A percentile compares a stretch with the other conserved stretches of the same genome.
Evolutionary conservation across 2,797 vertebrate species (phyloP).

Genomic region (Lycodopsis pacificus): DNA sequence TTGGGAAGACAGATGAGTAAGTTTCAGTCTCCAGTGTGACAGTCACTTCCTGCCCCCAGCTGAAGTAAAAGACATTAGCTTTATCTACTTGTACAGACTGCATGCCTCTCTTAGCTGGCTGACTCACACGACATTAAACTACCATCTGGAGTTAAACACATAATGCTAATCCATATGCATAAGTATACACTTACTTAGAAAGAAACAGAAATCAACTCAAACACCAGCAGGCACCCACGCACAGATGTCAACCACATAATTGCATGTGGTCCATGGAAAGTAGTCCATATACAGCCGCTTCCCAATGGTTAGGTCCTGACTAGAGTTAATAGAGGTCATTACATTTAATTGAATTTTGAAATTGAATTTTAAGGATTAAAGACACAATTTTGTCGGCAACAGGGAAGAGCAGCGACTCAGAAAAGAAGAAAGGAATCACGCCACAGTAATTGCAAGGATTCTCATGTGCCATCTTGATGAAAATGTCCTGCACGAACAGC

Average conservation of each 20-base stretch:
- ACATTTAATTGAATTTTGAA: neutral
- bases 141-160: constrained; percentile 63
- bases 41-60: constrained; percentile 53
- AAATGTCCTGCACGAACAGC: neutral
- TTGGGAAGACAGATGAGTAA: constrained; percentile 30
- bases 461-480: constrained; percentile 26
- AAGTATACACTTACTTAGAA: constrained; percentile 48
- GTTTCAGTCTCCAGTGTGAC: constrained; percentile 42
- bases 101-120: constrained; percentile 47
- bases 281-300: constrained; percentile 15
- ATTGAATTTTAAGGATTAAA: constrained; percentile 20
- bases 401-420: neutral
- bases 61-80: constrained; percentile 62
- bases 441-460: constrained; percentile 5
- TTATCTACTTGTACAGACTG: constrained; percentile 62
- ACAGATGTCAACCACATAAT: constrained; percentile 4
- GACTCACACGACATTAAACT: constrained; percentile 63
- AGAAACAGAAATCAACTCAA: constrained; percentile 60
- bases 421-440: neutral
- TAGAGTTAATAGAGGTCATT: constrained; percentile 19
- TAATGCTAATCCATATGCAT: constrained; percentile 69
- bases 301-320: constrained; percentile 6
- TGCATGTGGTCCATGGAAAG: constrained; percentile 15
- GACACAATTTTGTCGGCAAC: neutral
- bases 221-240: constrained; percentile 25